Conservation (phyloP, 2,888 invertebrate genomes). For the Calameuta pallipes region DNA sequence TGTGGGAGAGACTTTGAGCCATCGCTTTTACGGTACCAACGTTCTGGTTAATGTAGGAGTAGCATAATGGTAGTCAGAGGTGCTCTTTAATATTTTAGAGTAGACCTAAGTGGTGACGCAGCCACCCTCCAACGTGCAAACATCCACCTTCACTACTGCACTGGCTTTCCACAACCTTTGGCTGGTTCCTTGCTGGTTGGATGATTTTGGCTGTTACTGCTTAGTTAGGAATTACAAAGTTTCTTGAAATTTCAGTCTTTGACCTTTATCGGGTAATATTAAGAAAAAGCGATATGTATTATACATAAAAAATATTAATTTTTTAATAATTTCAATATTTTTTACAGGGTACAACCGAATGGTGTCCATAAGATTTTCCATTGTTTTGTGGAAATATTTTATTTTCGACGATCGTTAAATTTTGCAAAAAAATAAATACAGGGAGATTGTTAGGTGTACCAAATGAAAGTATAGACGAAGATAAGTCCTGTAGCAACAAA, state of each 20-base stretch:
- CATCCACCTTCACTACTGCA: constrained; percentile 6
- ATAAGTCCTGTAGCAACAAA: not conserved
- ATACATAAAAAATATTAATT: not conserved
- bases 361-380: not conserved
- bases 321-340: not conserved
- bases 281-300: not conserved
- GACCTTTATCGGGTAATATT: not conserved
- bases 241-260: not conserved
- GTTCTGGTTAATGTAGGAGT: not conserved
- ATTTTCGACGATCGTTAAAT: not conserved
- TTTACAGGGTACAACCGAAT: not conserved
- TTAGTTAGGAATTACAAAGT: not conserved
- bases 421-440: not conserved
- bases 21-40: not conserved
- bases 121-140: constrained; percentile 28
- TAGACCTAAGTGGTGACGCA: constrained; percentile 27
- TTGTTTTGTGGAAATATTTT: not conserved
- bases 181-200: not conserved
- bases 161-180: not conserved
- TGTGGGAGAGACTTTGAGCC: not conserved
- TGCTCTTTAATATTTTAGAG: constrained; percentile 18
- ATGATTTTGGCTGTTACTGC: not conserved
- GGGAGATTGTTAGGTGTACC: not conserved
- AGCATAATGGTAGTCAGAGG: constrained; percentile 4
- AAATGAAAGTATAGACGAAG: not conserved